Evolutionary conservation across 2,797 vertebrate genomes (phyloP), one percentile per base, ranked within the genome.

Genomic region (Lacerta bilineata): DNA sequence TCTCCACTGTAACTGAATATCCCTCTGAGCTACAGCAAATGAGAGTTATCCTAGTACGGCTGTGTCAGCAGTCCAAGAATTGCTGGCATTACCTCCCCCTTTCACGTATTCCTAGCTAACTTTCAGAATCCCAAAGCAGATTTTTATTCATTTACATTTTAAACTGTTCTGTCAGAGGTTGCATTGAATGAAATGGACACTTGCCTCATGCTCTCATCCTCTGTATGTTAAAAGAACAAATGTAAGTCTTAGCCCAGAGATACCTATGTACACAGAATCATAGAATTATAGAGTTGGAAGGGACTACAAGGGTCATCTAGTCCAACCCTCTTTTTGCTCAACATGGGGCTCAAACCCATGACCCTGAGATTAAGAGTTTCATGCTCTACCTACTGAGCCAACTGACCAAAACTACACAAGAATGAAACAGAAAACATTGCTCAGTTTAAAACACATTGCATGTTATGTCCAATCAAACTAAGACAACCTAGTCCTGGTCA

Each of bases 21-120:
- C 92, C 39, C 95, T 97, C 88, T 93, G 95, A 92, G 95, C 93
- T 94, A 89, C 88, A 93, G 95, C 88, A 78, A 95, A 78, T 91
- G 96, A 95, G 94, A 94, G 96, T 59, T 87, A 95, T 96, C 68
- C 94, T 25, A 5, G 89, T 89, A 95, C 97, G 97, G 97, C 98
- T 98, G 97, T 97, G 97, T 98, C 98, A 98, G 98, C 98, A 98
- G 95, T 95, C 95, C 96, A 95, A 0, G 23, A 92, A 61, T 90
- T 1, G 27, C 91, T 95, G 95, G 96, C 91, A 93, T 88, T 50
- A 84, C 36, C 79, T 89, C 55, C 59, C 87, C 87, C 46, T 15
- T 68, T 94, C 77, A 36, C 55, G 0, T 92, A 91, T 39, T 90
- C 91, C 74, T 43, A 29, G 93, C 43, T 1, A 86, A 87, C 87